phyloP scores from a whole-genome alignment of 2,113 vertebrate genomes.

The Calyptommatus sinebrachiatus region DNA sequence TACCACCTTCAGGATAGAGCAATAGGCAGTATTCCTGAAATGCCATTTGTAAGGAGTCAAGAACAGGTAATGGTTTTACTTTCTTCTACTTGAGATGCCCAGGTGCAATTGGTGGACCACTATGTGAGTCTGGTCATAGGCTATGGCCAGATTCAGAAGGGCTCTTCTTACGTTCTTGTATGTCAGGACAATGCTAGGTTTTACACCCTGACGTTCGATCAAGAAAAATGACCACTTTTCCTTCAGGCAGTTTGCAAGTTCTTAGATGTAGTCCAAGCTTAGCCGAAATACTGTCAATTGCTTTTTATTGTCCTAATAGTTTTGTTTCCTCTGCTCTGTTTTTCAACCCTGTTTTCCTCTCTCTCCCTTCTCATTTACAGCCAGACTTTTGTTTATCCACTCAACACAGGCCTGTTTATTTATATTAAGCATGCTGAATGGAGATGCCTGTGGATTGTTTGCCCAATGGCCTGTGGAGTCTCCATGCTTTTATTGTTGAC shows the following conservation, averaged over 20 bases:
- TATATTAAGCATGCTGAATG: constrained; percentile 62
- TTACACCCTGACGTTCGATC: too few relatives aligned
- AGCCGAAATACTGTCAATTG: constrained; percentile 42
- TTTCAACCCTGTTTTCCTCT: constrained; percentile 10
- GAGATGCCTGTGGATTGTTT: constrained; percentile 73
- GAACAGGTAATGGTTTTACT: too few relatives aligned
- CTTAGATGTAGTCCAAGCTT: constrained; percentile 20
- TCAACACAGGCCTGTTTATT: constrained; percentile 75
- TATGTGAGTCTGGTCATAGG: too few relatives aligned
- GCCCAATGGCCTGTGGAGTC: constrained; percentile 73
- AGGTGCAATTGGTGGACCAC: too few relatives aligned
- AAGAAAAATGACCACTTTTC: neutral
- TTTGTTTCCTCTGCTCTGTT: constrained; percentile 66
- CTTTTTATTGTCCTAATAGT: constrained; percentile 67
- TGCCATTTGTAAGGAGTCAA: too few relatives aligned
- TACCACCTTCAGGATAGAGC: too few relatives aligned
- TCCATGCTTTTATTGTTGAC: constrained; percentile 74
- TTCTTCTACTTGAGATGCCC: too few relatives aligned
- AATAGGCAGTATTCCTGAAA: too few relatives aligned
- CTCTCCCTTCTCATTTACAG: constrained; percentile 45
- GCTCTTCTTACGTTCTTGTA: too few relatives aligned
- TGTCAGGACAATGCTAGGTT: too few relatives aligned
- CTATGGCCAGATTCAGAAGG: too few relatives aligned
- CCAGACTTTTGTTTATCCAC: constrained; percentile 71
- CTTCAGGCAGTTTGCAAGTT: constrained; percentile 1